Evolutionary conservation across 2,797 vertebrate genomes (phyloP).

Genomic region (Tokudaia tokunoshimensis): DNA sequence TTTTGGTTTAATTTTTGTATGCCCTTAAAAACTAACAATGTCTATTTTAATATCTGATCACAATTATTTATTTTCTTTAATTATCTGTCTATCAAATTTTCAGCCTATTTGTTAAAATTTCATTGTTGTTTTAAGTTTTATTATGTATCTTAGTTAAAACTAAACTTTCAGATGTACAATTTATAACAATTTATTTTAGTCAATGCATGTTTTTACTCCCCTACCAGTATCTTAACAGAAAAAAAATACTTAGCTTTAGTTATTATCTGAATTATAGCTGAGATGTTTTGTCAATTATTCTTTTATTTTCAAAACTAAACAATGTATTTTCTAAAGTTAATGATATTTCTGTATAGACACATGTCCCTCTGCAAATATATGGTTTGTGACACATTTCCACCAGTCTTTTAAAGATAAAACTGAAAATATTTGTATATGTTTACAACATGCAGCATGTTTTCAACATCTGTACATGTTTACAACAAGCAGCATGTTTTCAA

Average conservation of each 20-base stretch:
- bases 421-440: background rate
- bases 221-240: background rate
- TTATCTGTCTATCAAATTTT: background rate
- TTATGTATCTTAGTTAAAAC: background rate
- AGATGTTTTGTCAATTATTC: background rate
- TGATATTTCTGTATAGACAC: background rate
- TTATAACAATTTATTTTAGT: background rate
- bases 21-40: background rate
- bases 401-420: background rate
- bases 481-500: background rate
- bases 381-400: background rate
- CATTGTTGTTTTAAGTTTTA: conserved; percentile 14
- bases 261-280: background rate
- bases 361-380: background rate
- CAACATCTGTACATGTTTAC: background rate
- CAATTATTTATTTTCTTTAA: background rate
- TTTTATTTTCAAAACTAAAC: background rate
- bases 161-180: background rate
- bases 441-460: background rate
- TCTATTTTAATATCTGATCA: background rate
- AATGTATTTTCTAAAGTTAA: background rate
- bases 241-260: background rate
- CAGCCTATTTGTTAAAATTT: background rate
- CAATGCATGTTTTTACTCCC: background rate
- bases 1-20: background rate